Evolutionary conservation across 2,113 vertebrate species (phyloP).

Genomic region (Rhagologus leucostigma): DNA sequence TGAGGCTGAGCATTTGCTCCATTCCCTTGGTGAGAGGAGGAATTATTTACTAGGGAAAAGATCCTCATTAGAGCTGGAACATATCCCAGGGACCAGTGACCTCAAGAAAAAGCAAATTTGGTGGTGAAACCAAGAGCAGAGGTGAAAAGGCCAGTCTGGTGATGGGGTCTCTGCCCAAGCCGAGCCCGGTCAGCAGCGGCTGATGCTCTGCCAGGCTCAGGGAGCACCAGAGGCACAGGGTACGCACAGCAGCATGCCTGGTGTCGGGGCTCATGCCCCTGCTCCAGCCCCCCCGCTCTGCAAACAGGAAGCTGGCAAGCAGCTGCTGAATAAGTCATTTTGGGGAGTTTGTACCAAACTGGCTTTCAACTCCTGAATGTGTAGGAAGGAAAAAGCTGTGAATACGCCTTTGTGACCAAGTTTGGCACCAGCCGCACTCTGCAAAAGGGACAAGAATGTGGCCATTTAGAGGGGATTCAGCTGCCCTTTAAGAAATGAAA

Average conservation of each 20-base stretch:
- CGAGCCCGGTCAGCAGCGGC: accelerated
- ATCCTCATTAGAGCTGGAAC: slow-evolving; percentile 44
- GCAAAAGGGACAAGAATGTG: slow-evolving; percentile 63
- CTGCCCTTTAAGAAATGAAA: slow-evolving; percentile 67
- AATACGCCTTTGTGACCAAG: slow-evolving; percentile 66
- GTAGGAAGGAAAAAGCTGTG: slow-evolving; percentile 66
- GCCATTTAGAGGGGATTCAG: slow-evolving; percentile 65
- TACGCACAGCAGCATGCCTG: accelerated
- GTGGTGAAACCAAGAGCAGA: slow-evolving; percentile 35
- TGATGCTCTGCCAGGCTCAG: neutral
- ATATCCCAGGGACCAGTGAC: neutral
- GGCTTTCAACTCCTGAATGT: slow-evolving; percentile 60
- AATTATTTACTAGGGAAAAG: slow-evolving; percentile 39
- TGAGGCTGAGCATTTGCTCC: slow-evolving; percentile 43
- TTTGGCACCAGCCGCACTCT: slow-evolving; percentile 37
- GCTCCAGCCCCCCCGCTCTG: neutral
- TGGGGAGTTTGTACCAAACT: slow-evolving; percentile 59
- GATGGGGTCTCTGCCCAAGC: neutral
- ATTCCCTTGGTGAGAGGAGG: neutral
- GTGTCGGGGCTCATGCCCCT: neutral
- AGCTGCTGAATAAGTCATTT: slow-evolving; percentile 63
- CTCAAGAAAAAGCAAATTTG: slow-evolving; percentile 5
- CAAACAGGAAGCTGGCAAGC: slow-evolving; percentile 51
- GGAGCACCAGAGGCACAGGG: neutral
- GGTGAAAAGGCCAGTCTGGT: neutral